These are phyloP conservation scores for Panopea generosa DNA, from an alignment of 2,888 invertebrate species.

Conservation along the genomic window DNA sequence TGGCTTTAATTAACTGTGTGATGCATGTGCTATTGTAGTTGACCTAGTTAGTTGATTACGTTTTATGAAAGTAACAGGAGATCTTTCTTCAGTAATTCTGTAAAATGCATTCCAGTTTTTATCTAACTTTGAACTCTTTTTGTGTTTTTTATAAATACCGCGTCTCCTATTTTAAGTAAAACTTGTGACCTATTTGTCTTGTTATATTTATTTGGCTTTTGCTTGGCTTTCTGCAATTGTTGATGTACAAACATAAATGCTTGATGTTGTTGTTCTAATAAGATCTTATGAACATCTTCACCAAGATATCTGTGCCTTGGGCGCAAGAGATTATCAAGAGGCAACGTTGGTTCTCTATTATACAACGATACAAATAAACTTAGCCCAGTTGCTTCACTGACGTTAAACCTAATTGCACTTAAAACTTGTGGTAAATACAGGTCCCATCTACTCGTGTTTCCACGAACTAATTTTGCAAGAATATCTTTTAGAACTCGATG, in stretches of 20 bases:
- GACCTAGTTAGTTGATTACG: no score
- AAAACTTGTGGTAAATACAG: slow-evolving; percentile 36
- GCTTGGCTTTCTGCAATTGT: slow-evolving; percentile 24
- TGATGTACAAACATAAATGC: slow-evolving; percentile 31
- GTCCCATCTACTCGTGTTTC: slow-evolving; percentile 34
- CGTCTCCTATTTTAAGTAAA: no score
- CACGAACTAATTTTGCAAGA: slow-evolving; percentile 26
- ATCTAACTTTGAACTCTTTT: no score
- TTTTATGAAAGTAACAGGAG: no score
- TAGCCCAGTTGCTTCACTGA: slow-evolving; percentile 29
- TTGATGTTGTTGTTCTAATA: slow-evolving; percentile 47
- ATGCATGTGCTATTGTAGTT: no score
- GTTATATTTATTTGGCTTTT: slow-evolving; percentile 24
- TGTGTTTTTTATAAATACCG: no score
- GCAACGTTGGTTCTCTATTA: slow-evolving; percentile 29
- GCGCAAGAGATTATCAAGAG: slow-evolving; percentile 39
- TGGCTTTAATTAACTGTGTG: no score
- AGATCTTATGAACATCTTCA: slow-evolving; percentile 42
- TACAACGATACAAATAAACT: slow-evolving; percentile 42
- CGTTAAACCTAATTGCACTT: slow-evolving; percentile 39
- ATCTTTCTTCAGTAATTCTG: no score
- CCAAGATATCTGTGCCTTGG: slow-evolving; percentile 32
- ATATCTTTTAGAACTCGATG: slow-evolving; percentile 21
- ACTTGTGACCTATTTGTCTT: no score
- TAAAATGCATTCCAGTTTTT: no score